phyloP scores from a whole-genome alignment of 2,888 invertebrate species.

The Drosophila antonietae region DNA sequence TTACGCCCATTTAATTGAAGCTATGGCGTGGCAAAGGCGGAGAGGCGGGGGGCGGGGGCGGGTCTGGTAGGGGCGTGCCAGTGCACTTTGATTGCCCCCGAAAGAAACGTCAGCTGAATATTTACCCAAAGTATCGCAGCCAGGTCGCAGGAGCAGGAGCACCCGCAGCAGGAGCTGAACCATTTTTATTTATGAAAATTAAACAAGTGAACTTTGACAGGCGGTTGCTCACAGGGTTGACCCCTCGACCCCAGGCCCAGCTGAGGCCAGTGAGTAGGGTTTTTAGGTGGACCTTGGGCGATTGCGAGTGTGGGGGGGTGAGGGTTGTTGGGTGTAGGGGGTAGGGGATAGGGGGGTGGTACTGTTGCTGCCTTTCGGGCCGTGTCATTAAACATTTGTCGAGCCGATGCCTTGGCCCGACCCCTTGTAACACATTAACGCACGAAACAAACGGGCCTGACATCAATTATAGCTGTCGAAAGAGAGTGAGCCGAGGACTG shows the following conservation, averaged over 20 bases:
- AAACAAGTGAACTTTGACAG: conserved; percentile 78
- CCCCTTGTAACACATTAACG: conserved; percentile 67
- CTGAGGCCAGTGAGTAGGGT: background rate
- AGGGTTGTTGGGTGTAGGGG: too few relatives aligned
- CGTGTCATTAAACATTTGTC: conserved; percentile 74
- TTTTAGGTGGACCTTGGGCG: background rate
- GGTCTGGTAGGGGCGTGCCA: conserved; percentile 44
- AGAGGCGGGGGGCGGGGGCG: background rate
- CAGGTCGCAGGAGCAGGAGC: background rate
- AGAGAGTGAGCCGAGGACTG: background rate
- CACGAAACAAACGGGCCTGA: conserved; percentile 55
- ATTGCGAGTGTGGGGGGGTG: background rate
- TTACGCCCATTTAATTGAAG: conserved; percentile 72
- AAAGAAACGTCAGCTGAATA: conserved; percentile 62
- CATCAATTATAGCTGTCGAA: conserved; percentile 55
- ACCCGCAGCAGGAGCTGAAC: background rate
- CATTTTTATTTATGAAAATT: conserved; percentile 73
- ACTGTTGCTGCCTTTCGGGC: conserved; percentile 23
- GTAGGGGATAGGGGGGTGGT: background rate
- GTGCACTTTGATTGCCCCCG: conserved; percentile 67
- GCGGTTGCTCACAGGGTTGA: conserved; percentile 61
- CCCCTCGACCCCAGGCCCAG: conserved; percentile 9
- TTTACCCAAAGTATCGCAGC: conserved; percentile 60
- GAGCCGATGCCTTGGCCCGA: conserved; percentile 40
- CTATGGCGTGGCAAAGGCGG: conserved; percentile 15